Base-by-base conservation (phyloP, 2,797 vertebrate species). In the Okamejei kenojei region DNA sequence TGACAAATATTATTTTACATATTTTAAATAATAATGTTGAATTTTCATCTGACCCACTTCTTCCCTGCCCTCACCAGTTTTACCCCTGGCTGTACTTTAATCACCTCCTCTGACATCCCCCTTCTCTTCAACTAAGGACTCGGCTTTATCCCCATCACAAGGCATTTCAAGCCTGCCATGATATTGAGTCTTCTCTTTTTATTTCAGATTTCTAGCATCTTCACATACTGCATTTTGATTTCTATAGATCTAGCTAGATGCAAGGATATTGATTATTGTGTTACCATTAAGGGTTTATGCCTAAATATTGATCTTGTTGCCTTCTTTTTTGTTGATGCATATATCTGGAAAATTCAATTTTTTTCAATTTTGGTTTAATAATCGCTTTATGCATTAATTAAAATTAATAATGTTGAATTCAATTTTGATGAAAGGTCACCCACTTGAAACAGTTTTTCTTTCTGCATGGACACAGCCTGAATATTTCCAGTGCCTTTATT, bases 381-480 rank as follows among this genome's bases (percentile, higher is more conserved):
- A 65, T 93, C 93, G 78, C 32, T 93, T 65, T 78, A 93, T 74
- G 93, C 93, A 23, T 82, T 86, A 32, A 7, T 86, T 90, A 86
- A 92, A 91, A 93, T 91, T 93, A 93, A 93, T 77, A 93, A 76
- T 93, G 86, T 92, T 93, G 90, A 90, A 93, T 90, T 54, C 65
- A 90, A 38, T 61, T 86, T 58, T n/a, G 9, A 54, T 54, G 45
- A 54, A 54, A 54, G 68, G 19, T 15, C 68, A 0, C 19, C 68
- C 13, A 71, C 13, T 71, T 71, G 68, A 71, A 71, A 19, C 68
- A 93, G 61, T 71, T 71, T 13, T 71, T 71, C 68, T 71, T 19
- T 71, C 68, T 71, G 68, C 68, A 2, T 13, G 19, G 17, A 71
- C 19, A 17, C 68, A 2, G 5, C 68, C 68, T 71, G 45, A 54